Evolutionary conservation across 2,888 invertebrate genomes (phyloP).

Genomic region (Furcula furcula): DNA sequence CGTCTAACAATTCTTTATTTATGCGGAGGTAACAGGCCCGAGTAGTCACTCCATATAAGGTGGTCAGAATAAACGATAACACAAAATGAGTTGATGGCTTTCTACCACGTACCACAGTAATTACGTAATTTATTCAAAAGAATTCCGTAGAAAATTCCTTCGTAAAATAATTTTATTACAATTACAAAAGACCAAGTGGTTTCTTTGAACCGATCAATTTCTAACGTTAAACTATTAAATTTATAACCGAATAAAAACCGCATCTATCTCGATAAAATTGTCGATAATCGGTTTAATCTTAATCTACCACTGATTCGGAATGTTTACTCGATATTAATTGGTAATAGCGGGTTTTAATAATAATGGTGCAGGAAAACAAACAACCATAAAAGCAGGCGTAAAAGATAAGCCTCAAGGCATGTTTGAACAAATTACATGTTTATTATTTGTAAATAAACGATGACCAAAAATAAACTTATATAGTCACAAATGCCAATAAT

Average conservation of each 20-base stretch:
- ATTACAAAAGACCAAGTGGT: conserved; percentile 25
- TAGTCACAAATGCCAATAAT: conserved; percentile 35
- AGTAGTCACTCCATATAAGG: background rate
- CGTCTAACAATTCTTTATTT: conserved; percentile 4
- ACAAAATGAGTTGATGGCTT: background rate
- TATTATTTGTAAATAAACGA: conserved; percentile 7
- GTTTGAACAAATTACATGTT: conserved; percentile 3
- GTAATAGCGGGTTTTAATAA: conserved; percentile 6
- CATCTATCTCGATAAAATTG: conserved; percentile 21
- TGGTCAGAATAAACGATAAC: background rate
- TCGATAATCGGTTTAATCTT: conserved; percentile 27
- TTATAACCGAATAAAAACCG: conserved; percentile 27
- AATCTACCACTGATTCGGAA: conserved; percentile 26
- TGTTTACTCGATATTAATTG: conserved; percentile 5
- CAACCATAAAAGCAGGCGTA: conserved; percentile 5
- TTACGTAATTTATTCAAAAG: background rate
- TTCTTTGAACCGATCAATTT: conserved; percentile 29
- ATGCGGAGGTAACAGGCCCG: conserved; percentile 9
- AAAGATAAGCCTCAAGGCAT: background rate
- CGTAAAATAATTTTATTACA: conserved; percentile 27
- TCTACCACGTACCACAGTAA: background rate
- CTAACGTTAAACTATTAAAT: conserved; percentile 27
- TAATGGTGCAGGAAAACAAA: conserved; percentile 18
- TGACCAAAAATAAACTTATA: conserved; percentile 26
- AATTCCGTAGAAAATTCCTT: conserved; percentile 2